Base-by-base conservation (phyloP, 53 echinoderm and acorn worm genomes). In the Paracentrotus lividus region DNA sequence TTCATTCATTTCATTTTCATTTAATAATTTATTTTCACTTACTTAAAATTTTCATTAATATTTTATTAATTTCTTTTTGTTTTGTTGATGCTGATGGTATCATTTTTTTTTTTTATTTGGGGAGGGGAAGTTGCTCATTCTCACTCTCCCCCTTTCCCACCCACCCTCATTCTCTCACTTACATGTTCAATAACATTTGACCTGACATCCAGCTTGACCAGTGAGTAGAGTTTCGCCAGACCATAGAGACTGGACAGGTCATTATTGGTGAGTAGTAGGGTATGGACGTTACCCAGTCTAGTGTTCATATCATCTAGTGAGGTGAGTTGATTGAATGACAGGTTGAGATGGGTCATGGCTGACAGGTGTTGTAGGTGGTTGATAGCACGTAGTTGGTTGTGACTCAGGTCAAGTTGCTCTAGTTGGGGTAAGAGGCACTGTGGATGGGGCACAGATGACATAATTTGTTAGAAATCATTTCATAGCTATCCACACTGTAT, bases 171-270 rank as follows among this genome's bases (percentile, higher is more conserved):
- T 33, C 43, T 44, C 27, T 3, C 59, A 5, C 99, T 95, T 85
- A 99, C 99, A 69, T 96, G 84, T 90, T 96, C 96, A 42, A 99
- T 97, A 69, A 91, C 42, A 90, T 99, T 99, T 32, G 94, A 94
- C 85, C 99, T 94, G 93, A 99, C 96, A 49, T 99, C 97, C 90
- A 99, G 91, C 36, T 95, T 91, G 67, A 97, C 97, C 53, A 99
- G 94, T 21, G 99, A 99, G 93, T 99, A 99, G 54, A 99, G 95
- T 86, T 96, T 97, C 29, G 85, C 94, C 75, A 99, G 94, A 51
- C 97, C 99, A 64, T 87, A 72, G 56, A 99, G 93, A 85, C 95
- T 96, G 49, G 88, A 64, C 18, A 99, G 93, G 42, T 96, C 91
- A 58, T 99, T 99, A 45, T 93, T 92, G 26, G 99, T 93, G 59